phyloP scores from a whole-genome alignment of 2,113 vertebrate species.

The Seriola rivoliana region DNA sequence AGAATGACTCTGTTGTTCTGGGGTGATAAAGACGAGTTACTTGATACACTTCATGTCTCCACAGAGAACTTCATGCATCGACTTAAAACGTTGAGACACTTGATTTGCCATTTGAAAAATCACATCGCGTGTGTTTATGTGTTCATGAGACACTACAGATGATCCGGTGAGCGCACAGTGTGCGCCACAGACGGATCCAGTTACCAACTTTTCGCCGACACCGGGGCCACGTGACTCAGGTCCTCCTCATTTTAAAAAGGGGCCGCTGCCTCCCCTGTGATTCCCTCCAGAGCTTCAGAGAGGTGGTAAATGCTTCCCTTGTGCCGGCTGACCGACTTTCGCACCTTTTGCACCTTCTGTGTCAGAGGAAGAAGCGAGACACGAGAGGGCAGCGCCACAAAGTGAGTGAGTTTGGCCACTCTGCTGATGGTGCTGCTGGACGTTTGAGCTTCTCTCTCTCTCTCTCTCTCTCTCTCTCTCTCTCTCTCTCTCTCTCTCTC shows the following conservation, averaged over 20 bases:
- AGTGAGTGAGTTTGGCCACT: not conserved
- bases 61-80: not conserved
- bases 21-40: not conserved
- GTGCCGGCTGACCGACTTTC: constrained; percentile 61
- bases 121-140: not conserved
- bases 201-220: constrained; percentile 72
- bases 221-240: constrained; percentile 79
- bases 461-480: not conserved
- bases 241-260: constrained; percentile 73
- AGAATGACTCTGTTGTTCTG: constrained; percentile 41
- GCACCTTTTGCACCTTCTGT: constrained; percentile 58
- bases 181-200: constrained; percentile 61
- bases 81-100: not conserved
- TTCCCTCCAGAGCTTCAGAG: constrained; percentile 67
- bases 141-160: not conserved
- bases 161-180: constrained; percentile 30
- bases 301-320: constrained; percentile 43
- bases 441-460: not conserved
- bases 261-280: constrained; percentile 57
- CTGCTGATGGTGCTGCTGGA: constrained; percentile 34
- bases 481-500: not conserved
- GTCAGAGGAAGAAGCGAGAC: constrained; percentile 14
- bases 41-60: constrained; percentile 2
- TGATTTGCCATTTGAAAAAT: not conserved
- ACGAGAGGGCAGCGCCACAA: not conserved